A percentile compares a stretch with the other conserved stretches of the same genome.
Conservation (phyloP, 1,140 invertebrate genomes). For the Atopsyche davidsoni region DNA sequence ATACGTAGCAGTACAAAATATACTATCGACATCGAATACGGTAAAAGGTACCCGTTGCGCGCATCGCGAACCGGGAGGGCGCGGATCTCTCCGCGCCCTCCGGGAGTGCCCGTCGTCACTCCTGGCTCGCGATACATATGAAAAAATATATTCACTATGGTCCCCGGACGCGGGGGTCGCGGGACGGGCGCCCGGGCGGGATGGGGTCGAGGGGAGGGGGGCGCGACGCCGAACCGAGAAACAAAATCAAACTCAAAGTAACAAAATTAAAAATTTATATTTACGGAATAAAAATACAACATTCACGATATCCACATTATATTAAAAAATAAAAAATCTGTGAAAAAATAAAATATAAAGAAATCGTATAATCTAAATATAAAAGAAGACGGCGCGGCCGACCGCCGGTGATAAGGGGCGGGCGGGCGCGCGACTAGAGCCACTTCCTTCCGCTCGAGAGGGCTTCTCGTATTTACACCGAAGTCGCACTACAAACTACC, state of each 20-base stretch:
- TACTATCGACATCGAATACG: slow-evolving; percentile 21
- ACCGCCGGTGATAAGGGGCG: slow-evolving; percentile 21
- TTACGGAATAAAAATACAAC: slow-evolving; percentile 32
- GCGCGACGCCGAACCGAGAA: slow-evolving; percentile 9
- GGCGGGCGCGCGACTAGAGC: slow-evolving; percentile 27
- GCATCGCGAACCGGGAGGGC: slow-evolving; percentile 28
- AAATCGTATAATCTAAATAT: slow-evolving; percentile 27
- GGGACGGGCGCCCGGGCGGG: background rate
- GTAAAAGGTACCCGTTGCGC: slow-evolving; percentile 30
- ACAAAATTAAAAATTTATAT: slow-evolving; percentile 32
- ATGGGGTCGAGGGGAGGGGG: background rate
- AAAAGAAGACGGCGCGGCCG: slow-evolving; percentile 16
- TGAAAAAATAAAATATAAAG: slow-evolving; percentile 32
- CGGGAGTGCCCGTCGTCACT: slow-evolving; percentile 24
- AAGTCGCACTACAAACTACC: slow-evolving; percentile 19
- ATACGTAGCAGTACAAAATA: too few relatives aligned
- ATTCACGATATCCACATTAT: slow-evolving; percentile 23
- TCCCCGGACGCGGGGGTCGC: slow-evolving; percentile 6
- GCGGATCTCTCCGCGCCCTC: slow-evolving; percentile 24
- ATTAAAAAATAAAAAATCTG: slow-evolving; percentile 31
- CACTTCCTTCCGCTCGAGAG: slow-evolving; percentile 24
- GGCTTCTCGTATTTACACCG: slow-evolving; percentile 27
- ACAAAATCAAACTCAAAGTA: slow-evolving; percentile 23
- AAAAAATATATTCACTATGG: slow-evolving; percentile 30
- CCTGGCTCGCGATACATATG: slow-evolving; percentile 26